Evolutionary conservation across 2,113 vertebrate genomes (phyloP).

Genomic region (Cyanistes caeruleus): DNA sequence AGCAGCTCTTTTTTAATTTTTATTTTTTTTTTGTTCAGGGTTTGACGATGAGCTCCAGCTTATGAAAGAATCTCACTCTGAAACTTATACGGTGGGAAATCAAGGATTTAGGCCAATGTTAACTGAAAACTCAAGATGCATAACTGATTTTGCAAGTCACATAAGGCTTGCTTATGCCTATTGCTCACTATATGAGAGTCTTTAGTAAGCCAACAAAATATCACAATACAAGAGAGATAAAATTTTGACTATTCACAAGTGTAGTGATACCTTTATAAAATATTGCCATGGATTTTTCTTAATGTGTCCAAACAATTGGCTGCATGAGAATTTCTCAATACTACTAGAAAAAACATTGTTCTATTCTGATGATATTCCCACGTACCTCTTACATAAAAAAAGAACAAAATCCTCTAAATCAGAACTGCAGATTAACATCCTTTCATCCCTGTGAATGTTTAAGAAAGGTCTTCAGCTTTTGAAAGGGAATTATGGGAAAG

Average conservation of each 20-base stretch:
- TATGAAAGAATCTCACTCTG: neutral
- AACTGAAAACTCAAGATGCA: neutral
- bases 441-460: neutral
- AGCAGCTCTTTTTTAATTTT: too few species aligned
- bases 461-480: neutral
- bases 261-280: neutral
- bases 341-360: neutral
- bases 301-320: neutral
- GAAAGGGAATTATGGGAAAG: neutral
- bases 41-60: neutral
- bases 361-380: neutral
- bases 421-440: neutral
- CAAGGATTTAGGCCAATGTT: neutral
- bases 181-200: neutral
- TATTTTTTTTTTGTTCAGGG: neutral
- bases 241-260: neutral
- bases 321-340: neutral
- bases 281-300: neutral
- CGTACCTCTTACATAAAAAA: neutral
- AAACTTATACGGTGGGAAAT: neutral
- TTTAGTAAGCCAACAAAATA: neutral
- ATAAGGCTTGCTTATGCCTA: neutral
- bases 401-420: fast-evolving
- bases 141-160: neutral
- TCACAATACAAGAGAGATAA: neutral